phyloP scores from a whole-genome alignment of 2,113 vertebrate genomes.

The Pelusios castaneus region DNA sequence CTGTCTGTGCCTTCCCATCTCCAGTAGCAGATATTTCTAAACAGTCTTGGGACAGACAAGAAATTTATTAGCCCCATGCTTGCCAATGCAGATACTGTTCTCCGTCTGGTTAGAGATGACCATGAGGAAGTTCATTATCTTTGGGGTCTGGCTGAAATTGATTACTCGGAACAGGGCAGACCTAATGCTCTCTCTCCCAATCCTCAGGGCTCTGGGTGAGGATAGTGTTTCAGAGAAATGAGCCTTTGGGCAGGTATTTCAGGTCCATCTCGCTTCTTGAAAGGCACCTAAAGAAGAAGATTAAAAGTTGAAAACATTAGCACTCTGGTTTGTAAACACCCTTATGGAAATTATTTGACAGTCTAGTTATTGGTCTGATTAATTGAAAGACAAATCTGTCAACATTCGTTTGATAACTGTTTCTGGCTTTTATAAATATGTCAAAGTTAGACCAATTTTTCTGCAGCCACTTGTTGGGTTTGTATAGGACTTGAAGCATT shows the following conservation, averaged over 20 bases:
- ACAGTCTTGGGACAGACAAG: neutral
- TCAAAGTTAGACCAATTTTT: neutral
- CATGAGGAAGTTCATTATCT: neutral
- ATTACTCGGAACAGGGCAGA: neutral
- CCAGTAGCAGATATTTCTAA: neutral
- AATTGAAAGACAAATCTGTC: neutral
- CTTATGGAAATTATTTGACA: accelerated
- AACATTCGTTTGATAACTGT: neutral
- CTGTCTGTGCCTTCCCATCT: neutral
- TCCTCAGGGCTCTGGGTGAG: neutral
- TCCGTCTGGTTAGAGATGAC: neutral
- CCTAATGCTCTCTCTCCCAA: neutral
- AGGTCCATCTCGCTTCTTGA: neutral
- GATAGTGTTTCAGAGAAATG: neutral
- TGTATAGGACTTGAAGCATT: neutral
- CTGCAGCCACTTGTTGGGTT: neutral
- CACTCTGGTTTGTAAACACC: neutral
- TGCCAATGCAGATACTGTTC: neutral
- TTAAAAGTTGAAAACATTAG: neutral
- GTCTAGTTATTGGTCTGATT: neutral
- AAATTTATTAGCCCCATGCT: neutral
- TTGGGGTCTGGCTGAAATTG: neutral
- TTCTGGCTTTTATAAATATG: neutral
- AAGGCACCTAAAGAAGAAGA: neutral
- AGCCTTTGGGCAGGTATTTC: neutral